Base-by-base conservation (phyloP, 2,113 vertebrate species). In the Cavia porcellus region DNA sequence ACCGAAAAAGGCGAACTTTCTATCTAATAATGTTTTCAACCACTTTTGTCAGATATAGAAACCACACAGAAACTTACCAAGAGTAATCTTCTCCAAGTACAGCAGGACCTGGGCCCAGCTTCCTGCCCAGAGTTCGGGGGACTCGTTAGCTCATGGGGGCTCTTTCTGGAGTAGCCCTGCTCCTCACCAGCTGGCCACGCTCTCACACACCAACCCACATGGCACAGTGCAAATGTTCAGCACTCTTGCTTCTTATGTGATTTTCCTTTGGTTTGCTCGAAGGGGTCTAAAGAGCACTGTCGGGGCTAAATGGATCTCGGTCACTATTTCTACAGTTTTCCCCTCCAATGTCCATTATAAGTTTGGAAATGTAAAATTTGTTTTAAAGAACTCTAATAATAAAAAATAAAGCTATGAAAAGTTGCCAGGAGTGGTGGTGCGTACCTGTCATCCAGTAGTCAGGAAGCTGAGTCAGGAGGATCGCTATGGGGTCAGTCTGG, bases 141-240 rank as follows among this genome's bases (percentile, higher is more conserved):
- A 84, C 84, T 92, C 87, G 24, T 66, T 52, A 89, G 52, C 61
- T 86, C 68, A 64, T 89, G 61, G 35, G 77, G 87, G 68, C 75
- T 84, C 68, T 90, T 96, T 95, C 87, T 87, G 75, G 91, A 96
- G 92, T 81, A 95, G 86, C 62, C 93, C 80, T 62, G 47, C 72
- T 84, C 59, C 30, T 86, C 57, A n/a, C 50, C 90, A 70, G 80
- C 80, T 81, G 81, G 68, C 45, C 32, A 68, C 80, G 47, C 57
- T 47, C 66, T 92, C 24, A 15, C 20, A 81, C 70, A n/a, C 13
- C 32, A 74, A 38, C n/a, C 64, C 52, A 6, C 66, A 5, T 22
- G 11, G 32, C 50, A 3, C 0, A 0, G 66, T 17, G 89, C 57
- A 55, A 74, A n/a, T 38, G 66, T 19, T 35, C 75, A 66, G 52